These are phyloP conservation scores for Psammodynastes pulverulentus DNA, from an alignment of 2,113 vertebrate species.

Conservation along the genomic window DNA sequence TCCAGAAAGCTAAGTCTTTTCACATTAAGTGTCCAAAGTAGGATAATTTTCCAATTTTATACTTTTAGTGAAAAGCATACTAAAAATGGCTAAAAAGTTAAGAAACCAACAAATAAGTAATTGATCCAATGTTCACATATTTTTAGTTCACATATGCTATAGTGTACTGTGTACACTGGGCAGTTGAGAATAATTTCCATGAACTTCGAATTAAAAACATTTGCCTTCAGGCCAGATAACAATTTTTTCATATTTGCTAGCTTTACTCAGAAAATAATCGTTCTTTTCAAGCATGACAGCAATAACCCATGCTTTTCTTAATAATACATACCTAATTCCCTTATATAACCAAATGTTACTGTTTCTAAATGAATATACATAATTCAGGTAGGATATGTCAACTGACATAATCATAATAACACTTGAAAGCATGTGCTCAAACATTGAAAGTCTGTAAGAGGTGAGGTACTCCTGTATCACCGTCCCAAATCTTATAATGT, in stretches of 20 bases:
- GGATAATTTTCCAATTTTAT: neutral
- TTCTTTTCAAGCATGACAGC: neutral
- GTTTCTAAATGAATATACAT: neutral
- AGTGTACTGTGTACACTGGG: neutral
- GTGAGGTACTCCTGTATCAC: neutral
- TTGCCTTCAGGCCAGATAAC: neutral
- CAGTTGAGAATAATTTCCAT: neutral
- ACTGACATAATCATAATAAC: neutral
- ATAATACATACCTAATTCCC: neutral
- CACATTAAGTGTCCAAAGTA: neutral
- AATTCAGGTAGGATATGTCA: neutral
- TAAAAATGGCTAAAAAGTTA: neutral
- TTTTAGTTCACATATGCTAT: neutral
- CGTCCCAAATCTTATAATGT: neutral
- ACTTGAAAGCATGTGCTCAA: neutral
- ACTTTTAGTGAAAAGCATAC: neutral
- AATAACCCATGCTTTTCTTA: neutral
- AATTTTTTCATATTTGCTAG: neutral
- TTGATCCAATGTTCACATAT: neutral
- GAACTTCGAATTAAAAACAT: neutral
- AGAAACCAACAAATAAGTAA: neutral
- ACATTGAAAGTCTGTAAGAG: neutral
- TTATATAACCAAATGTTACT: neutral
- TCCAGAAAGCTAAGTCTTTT: neutral
- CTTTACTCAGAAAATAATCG: neutral